Conservation (phyloP, 2,797 vertebrate species). For the Bovichtus variegatus region DNA sequence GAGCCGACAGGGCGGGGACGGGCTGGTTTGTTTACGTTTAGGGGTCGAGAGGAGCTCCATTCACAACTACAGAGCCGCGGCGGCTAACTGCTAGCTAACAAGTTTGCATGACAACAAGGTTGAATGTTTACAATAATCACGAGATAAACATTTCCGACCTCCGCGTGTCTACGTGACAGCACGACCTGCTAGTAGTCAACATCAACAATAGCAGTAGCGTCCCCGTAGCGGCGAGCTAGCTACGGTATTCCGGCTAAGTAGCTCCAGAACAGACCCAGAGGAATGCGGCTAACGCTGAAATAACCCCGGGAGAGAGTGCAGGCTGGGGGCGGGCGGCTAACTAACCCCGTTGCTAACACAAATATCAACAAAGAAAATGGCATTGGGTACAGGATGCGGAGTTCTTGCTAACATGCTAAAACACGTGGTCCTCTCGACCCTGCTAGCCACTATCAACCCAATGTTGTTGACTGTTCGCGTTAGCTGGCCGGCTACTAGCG, state of each 20-base stretch:
- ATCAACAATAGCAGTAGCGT: constrained; percentile 7
- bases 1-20: constrained; percentile 71
- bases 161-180: neutral
- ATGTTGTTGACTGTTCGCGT: constrained; percentile 39
- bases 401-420: constrained; percentile 77
- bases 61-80: constrained; percentile 46
- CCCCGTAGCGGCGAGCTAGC: neutral
- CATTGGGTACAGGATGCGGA: constrained; percentile 58
- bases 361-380: constrained; percentile 78
- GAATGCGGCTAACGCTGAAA: constrained; percentile 37
- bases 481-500: constrained; percentile 24
- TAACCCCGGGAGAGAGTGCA: constrained; percentile 2
- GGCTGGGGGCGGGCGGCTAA: constrained; percentile 22
- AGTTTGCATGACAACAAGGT: constrained; percentile 4
- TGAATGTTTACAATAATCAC: constrained; percentile 27
- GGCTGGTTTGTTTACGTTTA: constrained; percentile 81
- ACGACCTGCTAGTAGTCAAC: neutral
- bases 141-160: neutral
- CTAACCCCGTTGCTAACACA: constrained; percentile 40
- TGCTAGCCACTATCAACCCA: constrained; percentile 27
- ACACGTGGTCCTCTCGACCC: constrained; percentile 73
- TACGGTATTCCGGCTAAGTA: neutral
- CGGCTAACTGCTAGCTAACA: constrained; percentile 13
- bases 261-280: neutral
- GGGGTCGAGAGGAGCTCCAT: constrained; percentile 62